phyloP scores from a whole-genome alignment of 2,888 invertebrate genomes.

The Nemoura dubitans region DNA sequence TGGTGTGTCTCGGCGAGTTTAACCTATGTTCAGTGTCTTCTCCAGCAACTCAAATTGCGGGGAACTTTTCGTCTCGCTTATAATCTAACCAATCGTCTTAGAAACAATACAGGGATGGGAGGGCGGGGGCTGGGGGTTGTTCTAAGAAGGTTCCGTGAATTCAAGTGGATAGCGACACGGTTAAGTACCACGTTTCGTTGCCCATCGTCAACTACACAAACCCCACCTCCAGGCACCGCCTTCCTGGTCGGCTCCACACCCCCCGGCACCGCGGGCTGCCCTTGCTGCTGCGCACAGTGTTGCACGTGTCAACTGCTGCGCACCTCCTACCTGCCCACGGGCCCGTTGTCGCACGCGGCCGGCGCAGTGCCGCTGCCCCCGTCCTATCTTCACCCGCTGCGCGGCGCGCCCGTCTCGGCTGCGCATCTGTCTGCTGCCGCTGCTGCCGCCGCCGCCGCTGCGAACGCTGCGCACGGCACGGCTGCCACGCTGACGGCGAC shows the following conservation, averaged over 20 bases:
- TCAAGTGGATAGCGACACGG: background rate
- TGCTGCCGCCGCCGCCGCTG: slow-evolving; percentile 42
- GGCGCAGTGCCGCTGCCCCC: slow-evolving; percentile 16
- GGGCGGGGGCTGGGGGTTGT: too few relatives aligned
- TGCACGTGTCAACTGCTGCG: slow-evolving; percentile 46
- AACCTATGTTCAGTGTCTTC: too few relatives aligned
- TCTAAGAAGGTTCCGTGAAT: background rate
- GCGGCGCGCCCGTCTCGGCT: slow-evolving; percentile 25
- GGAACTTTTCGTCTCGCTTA: too few relatives aligned
- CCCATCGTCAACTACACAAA: background rate
- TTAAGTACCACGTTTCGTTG: background rate
- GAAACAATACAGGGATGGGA: too few relatives aligned
- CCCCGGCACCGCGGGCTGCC: slow-evolving; percentile 44
- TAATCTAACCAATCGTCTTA: too few relatives aligned
- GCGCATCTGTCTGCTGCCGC: background rate
- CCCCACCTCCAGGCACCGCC: background rate
- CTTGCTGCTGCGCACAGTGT: slow-evolving; percentile 48
- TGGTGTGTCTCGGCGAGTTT: too few relatives aligned
- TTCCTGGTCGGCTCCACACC: slow-evolving; percentile 40
- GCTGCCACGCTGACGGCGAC: slow-evolving; percentile 46
- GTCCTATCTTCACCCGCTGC: slow-evolving; percentile 38
- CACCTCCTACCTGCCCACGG: slow-evolving; percentile 37
- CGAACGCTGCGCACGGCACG: slow-evolving; percentile 42
- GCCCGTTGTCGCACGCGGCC: slow-evolving; percentile 15
- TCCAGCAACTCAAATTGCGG: too few relatives aligned